Conservation (phyloP, 2,797 vertebrate genomes). For the Diplodus sargus region DNA sequence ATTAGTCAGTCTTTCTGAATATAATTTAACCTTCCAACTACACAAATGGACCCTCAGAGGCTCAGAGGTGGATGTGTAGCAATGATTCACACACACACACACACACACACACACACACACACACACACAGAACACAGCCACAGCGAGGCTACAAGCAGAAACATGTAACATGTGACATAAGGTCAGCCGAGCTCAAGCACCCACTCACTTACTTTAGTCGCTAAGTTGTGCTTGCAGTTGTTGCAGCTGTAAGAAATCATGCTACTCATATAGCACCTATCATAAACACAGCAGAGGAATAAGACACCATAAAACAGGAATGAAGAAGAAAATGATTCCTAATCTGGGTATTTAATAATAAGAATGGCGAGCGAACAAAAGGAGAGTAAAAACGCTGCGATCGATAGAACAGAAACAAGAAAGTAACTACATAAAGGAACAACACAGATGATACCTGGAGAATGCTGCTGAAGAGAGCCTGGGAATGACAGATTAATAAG, state of each 20-base stretch:
- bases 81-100: neutral
- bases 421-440: neutral
- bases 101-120: neutral
- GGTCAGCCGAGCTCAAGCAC: constrained; percentile 10
- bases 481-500: constrained; percentile 37
- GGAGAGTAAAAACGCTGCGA: neutral
- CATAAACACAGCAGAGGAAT: neutral
- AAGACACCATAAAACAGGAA: neutral
- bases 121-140: neutral
- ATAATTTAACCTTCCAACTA: constrained; percentile 31
- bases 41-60: constrained; percentile 25
- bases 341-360: neutral
- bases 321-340: neutral
- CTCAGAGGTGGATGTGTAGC: neutral
- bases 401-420: neutral
- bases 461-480: neutral
- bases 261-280: neutral
- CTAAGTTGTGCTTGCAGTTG: too few species aligned
- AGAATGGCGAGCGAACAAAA: neutral
- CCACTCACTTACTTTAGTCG: neutral
- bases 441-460: constrained; percentile 11
- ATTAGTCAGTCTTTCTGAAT: constrained; percentile 41
- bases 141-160: neutral
- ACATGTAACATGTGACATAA: constrained; percentile 1
- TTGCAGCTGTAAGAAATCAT: too few species aligned